Evolutionary conservation across 1,140 invertebrate species (phyloP).

Genomic region (Drosophila busckii): DNA sequence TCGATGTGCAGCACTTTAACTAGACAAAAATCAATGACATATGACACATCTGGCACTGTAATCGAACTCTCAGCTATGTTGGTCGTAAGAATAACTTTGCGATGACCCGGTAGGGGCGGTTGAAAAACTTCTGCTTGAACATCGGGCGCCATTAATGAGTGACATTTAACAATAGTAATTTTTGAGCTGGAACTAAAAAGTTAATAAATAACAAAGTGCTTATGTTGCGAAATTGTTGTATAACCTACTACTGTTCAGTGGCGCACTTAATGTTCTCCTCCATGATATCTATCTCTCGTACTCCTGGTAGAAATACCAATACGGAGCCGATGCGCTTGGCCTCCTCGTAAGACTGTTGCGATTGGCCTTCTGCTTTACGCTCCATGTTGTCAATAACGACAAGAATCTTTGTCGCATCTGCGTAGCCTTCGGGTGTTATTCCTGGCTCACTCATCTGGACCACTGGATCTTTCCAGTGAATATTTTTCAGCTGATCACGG

Average conservation of each 20-base stretch:
- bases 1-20: conserved; percentile 91
- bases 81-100: conserved; percentile 95
- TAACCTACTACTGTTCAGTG: conserved; percentile 40
- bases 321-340: conserved; percentile 82
- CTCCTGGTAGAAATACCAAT: conserved; percentile 92
- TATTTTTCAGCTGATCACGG: conserved; percentile 82
- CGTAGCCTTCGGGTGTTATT: conserved; percentile 80
- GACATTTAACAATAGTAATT: conserved; percentile 61
- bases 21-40: conserved; percentile 97
- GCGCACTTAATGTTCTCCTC: conserved; percentile 62
- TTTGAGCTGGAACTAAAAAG: conserved; percentile 29
- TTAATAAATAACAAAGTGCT: neutral
- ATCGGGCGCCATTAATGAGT: conserved; percentile 62
- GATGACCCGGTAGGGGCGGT: conserved; percentile 79
- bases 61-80: conserved; percentile 99
- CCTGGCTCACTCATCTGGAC: conserved; percentile 80
- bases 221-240: neutral
- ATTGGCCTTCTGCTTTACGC: conserved; percentile 24
- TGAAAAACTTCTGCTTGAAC: conserved; percentile 66
- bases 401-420: conserved; percentile 84
- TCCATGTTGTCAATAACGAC: conserved; percentile 87
- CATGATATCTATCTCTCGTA: conserved; percentile 86
- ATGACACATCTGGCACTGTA: conserved; percentile 95
- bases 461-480: conserved; percentile 41
- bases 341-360: conserved; percentile 28